phyloP scores from a whole-genome alignment of 2,113 vertebrate species.

The Neodontobutis hainanensis region DNA sequence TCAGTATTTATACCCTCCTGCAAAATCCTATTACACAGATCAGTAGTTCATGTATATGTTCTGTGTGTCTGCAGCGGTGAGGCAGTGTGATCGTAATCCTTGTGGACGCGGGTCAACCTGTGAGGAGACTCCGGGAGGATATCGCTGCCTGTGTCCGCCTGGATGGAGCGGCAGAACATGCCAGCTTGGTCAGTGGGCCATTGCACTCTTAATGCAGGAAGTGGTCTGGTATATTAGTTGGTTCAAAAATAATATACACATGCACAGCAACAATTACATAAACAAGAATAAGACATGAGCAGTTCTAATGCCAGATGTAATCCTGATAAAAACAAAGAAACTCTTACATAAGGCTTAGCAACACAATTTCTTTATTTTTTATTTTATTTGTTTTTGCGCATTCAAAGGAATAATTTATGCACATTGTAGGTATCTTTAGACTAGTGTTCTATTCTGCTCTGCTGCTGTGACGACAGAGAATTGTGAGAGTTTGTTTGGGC shows the following conservation, averaged over 20 bases:
- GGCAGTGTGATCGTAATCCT: constrained; percentile 90
- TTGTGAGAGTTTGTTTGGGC: too few relatives aligned
- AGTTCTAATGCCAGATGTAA: too few relatives aligned
- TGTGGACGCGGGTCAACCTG: constrained; percentile 94
- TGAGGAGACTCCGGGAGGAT: constrained; percentile 88
- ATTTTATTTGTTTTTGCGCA: constrained; percentile 4
- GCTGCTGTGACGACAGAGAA: neutral
- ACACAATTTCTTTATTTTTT: too few relatives aligned
- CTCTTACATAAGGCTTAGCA: too few relatives aligned
- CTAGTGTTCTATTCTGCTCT: neutral
- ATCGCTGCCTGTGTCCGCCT: constrained; percentile 90
- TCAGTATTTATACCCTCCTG: constrained; percentile 18
- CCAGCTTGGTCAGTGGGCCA: constrained; percentile 87
- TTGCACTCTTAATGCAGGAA: neutral
- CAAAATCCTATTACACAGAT: constrained; percentile 45
- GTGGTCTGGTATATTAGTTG: neutral
- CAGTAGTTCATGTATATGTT: constrained; percentile 30
- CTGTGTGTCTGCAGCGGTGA: constrained; percentile 78
- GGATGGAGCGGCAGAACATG: constrained; percentile 97
- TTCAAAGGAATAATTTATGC: constrained; percentile 28
- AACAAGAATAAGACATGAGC: too few relatives aligned
- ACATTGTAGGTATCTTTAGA: neutral
- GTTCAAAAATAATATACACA: too few relatives aligned
- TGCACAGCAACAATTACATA: too few relatives aligned
- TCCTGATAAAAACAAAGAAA: too few relatives aligned